Evolutionary conservation across 2,888 invertebrate species (phyloP).

Genomic region (Eristalinus aeneus): DNA sequence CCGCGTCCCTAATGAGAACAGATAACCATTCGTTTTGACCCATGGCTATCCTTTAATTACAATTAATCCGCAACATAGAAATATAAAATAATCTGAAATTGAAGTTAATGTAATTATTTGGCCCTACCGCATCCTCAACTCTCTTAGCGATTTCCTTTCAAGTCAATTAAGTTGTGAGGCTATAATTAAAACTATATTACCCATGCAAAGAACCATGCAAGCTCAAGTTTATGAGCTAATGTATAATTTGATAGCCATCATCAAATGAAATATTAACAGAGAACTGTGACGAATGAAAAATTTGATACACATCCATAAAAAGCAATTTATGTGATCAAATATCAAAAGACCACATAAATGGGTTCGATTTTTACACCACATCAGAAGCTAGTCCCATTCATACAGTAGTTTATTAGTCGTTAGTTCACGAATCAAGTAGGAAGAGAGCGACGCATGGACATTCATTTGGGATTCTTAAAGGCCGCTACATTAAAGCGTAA

Average conservation of each 20-base stretch:
- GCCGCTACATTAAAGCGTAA: conserved; percentile 4
- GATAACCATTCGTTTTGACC: too few relatives aligned
- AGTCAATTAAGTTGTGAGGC: not conserved
- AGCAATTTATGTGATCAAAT: not conserved
- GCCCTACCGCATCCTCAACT: not conserved
- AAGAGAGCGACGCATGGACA: not conserved
- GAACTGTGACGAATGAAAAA: not conserved
- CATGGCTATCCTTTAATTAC: too few relatives aligned
- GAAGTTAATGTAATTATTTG: too few relatives aligned
- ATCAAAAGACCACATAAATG: not conserved
- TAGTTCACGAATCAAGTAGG: not conserved
- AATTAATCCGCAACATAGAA: too few relatives aligned
- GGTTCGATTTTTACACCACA: not conserved
- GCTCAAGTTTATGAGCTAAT: not conserved
- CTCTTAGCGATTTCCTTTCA: not conserved
- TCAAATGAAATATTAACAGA: not conserved
- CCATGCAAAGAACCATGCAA: not conserved
- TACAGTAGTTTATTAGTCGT: not conserved
- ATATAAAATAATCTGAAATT: too few relatives aligned
- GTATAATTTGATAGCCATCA: not conserved
- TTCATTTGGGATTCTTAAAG: not conserved
- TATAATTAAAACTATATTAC: not conserved
- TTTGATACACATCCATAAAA: not conserved
- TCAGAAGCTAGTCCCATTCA: not conserved
- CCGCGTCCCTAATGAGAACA: too few relatives aligned